phyloP scores from a whole-genome alignment of 2,888 invertebrate genomes.

The Dasypolia templi region DNA sequence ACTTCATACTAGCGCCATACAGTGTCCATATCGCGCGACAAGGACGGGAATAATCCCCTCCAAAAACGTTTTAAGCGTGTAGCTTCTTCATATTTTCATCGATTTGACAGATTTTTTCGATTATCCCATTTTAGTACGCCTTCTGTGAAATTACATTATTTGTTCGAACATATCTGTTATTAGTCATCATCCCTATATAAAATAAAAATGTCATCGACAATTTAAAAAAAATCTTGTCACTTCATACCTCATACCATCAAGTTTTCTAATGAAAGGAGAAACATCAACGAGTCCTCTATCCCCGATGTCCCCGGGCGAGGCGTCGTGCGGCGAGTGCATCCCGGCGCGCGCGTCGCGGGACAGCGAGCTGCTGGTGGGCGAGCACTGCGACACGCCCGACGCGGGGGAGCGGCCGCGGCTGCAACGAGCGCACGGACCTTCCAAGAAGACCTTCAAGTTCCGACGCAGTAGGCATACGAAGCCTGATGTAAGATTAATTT shows the following conservation, averaged over 20 bases:
- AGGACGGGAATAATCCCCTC: too few species aligned
- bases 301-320: conserved; percentile 91
- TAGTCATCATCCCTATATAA: too few species aligned
- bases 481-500: conserved; percentile 91
- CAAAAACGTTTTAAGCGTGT: too few species aligned
- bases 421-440: conserved; percentile 98
- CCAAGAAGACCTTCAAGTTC: conserved; percentile 97
- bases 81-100: too few species aligned
- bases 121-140: too few species aligned
- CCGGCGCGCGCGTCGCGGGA: conserved; percentile 78
- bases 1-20: too few species aligned
- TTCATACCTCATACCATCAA: not conserved
- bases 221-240: not conserved
- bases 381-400: conserved; percentile 66
- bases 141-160: too few species aligned
- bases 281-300: conserved; percentile 94
- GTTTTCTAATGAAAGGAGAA: conserved; percentile 90
- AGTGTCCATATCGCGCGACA: too few species aligned
- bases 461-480: conserved; percentile 94
- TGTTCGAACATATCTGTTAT: too few species aligned
- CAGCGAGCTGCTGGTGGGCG: conserved; percentile 60
- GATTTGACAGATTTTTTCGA: too few species aligned
- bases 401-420: conserved; percentile 92
- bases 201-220: too few species aligned
- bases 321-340: conserved; percentile 84